phyloP scores from a whole-genome alignment of 2,888 invertebrate species.

The Branchellion lobata region DNA sequence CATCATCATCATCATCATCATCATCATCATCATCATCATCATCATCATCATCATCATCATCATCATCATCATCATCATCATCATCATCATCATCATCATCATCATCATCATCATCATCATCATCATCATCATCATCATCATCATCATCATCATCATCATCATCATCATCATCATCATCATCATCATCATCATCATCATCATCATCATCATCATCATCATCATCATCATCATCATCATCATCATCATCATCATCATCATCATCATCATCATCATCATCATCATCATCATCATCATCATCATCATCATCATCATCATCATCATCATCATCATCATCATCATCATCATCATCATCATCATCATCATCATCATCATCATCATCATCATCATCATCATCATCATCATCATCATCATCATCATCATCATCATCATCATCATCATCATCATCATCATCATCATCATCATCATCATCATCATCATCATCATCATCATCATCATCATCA shows the following conservation, averaged over 20 bases:
- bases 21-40: too few species aligned
- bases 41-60: too few species aligned
- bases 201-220: background rate
- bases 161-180: background rate
- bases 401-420: background rate
- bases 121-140: constrained; percentile 46
- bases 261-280: background rate
- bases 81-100: background rate
- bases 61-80: background rate
- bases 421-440: background rate
- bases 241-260: background rate
- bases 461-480: background rate
- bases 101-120: constrained; percentile 42
- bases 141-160: background rate
- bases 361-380: background rate
- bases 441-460: background rate
- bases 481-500: background rate
- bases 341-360: background rate
- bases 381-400: background rate
- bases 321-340: background rate
- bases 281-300: background rate
- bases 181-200: background rate
- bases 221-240: background rate
- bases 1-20: too few species aligned
- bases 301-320: background rate